Evolutionary conservation across 2,113 vertebrate species (phyloP), one percentile per base, ranked within the genome.

Genomic region (Salvelinus alpinus): DNA sequence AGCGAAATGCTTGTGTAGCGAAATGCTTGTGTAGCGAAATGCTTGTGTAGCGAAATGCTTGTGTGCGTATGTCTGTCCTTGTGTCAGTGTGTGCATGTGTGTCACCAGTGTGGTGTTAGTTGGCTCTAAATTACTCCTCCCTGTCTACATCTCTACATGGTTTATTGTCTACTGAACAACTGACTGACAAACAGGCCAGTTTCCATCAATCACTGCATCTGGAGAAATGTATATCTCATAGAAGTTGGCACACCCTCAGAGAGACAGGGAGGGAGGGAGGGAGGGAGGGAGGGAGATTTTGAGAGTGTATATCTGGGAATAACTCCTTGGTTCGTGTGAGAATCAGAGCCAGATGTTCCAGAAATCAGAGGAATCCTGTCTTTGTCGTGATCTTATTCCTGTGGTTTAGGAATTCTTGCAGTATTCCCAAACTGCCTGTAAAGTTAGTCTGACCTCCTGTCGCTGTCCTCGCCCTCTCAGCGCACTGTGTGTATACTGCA

Each of bases 341-440:
- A 60, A 73, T 38, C 9, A 84, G 89, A 91, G 88, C 79, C 91
- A 90, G 82, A 91, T 90, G 90, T 87, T 84, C 62, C 73, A 78
- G 34, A 77, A 85, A 59, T 87, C 87, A 79, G 85, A 88, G 83
- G 77, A 70, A 81, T 86, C 68, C 81, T 64, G 13, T 57, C 5
- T 85, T 81, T 2, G 54, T 86, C 82, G 83, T 44, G 38, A 69
- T 68, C 65, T 78, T 64, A 60, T 83, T 72, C 84, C 67, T 64
- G 75, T 70, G 71, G 74, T 27, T 20, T 29, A 57, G 65, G 66
- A 79, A 82, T 76, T 67, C 74, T 82, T 31, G 60, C 80, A 77
- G 75, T 62, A 66, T 82, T 80, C 74, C 78, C 74, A 67, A 3
- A 47, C 27, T 78, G 31, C 73, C 25, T 64, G 25, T 66, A 1